These are phyloP conservation scores for Vidua macroura DNA, from an alignment of 2,113 vertebrate species.

Conservation along the genomic window DNA sequence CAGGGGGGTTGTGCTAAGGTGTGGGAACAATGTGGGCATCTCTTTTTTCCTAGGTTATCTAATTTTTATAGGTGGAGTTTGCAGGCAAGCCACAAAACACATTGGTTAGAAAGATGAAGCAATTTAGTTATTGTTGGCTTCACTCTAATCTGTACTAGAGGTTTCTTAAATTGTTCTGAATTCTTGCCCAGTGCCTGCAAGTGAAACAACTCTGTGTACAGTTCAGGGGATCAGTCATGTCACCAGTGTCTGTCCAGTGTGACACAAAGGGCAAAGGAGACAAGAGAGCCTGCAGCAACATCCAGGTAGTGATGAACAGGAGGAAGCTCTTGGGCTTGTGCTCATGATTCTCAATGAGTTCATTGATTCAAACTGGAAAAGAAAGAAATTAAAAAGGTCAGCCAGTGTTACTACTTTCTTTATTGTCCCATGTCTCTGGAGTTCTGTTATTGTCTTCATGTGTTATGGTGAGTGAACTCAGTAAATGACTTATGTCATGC, in stretches of 20 bases:
- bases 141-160: neutral
- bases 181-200: neutral
- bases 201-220: neutral
- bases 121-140: neutral
- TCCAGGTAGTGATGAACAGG: neutral
- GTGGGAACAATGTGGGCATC: neutral
- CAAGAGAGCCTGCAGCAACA: neutral
- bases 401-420: neutral
- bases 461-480: neutral
- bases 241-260: neutral
- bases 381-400: neutral
- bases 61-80: neutral
- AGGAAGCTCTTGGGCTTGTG: neutral
- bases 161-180: neutral
- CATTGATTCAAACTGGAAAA: neutral
- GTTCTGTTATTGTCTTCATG: neutral
- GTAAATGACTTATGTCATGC: neutral
- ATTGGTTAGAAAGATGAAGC: neutral
- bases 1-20: neutral
- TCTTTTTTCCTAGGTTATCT: neutral
- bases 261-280: neutral
- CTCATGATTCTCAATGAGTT: neutral
- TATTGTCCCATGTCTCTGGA: neutral
- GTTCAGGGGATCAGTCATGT: neutral
- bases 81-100: neutral